These are phyloP conservation scores for Drosophila atroscutellata DNA, from an alignment of 2,888 invertebrate genomes.

Conservation along the genomic window DNA sequence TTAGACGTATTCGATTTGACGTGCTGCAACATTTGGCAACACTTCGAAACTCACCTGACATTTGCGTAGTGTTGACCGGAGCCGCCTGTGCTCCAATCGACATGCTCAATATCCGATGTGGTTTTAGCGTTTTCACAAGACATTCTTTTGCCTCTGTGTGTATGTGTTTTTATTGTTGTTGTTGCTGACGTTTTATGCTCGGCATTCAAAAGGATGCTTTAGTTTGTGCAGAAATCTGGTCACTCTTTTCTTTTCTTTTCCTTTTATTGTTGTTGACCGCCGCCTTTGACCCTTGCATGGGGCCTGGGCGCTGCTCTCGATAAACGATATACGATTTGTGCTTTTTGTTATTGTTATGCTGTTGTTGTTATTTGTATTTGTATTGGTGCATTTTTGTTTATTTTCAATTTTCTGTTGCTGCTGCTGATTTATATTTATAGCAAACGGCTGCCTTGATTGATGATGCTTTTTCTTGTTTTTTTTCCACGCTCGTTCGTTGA, in stretches of 20 bases:
- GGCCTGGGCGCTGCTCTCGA: slow-evolving; percentile 17
- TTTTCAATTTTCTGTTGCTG: slow-evolving; percentile 46
- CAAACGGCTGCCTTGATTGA: slow-evolving; percentile 38
- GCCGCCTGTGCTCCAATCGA: slow-evolving; percentile 87
- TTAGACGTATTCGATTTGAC: slow-evolving; percentile 27
- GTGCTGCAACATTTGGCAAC: slow-evolving; percentile 20
- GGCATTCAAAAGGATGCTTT: slow-evolving; percentile 53
- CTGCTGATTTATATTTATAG: slow-evolving; percentile 58
- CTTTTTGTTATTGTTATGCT: slow-evolving; percentile 42
- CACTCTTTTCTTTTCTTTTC: slow-evolving; percentile 46
- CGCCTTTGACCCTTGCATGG: slow-evolving; percentile 21
- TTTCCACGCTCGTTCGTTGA: slow-evolving; percentile 41
- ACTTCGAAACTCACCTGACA: slow-evolving; percentile 81
- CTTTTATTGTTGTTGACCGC: slow-evolving; percentile 16
- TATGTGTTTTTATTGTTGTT: slow-evolving; percentile 18
- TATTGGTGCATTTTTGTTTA: slow-evolving; percentile 65
- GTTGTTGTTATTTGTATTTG: slow-evolving; percentile 31
- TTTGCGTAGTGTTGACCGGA: slow-evolving; percentile 84
- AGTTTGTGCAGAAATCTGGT: slow-evolving; percentile 38
- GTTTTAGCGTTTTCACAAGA: slow-evolving; percentile 89
- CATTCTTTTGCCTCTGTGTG: slow-evolving; percentile 83
- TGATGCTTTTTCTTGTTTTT: slow-evolving; percentile 20
- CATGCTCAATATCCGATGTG: slow-evolving; percentile 89
- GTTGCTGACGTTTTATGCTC: slow-evolving; percentile 25
- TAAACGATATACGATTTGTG: slow-evolving; percentile 30